These are phyloP conservation scores for Microctenopoma lineatum DNA, from an alignment of 2,797 vertebrate species.

Conservation along the genomic window DNA sequence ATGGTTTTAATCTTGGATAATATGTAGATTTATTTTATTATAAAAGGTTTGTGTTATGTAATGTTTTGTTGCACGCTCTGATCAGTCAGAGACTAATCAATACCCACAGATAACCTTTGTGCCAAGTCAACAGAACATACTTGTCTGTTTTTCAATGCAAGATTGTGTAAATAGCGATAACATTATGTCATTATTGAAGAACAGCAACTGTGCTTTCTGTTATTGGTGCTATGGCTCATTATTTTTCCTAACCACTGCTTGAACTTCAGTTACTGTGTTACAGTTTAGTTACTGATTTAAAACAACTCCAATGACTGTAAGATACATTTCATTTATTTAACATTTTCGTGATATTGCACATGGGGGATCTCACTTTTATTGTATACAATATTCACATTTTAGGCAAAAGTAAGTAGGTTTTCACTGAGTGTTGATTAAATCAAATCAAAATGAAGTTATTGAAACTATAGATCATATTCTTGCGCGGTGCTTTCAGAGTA, in stretches of 20 bases:
- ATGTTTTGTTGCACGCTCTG: background rate
- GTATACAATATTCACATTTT: slow-evolving; percentile 14
- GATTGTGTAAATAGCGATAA: no score
- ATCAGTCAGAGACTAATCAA: background rate
- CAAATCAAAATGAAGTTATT: background rate
- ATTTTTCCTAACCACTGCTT: background rate
- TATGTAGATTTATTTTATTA: no score
- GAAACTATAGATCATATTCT: background rate
- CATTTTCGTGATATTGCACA: background rate
- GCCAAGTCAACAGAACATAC: background rate
- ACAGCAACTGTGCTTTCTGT: background rate
- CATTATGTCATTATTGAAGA: background rate
- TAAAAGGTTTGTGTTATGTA: no score
- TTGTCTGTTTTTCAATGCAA: background rate
- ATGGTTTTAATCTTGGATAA: no score
- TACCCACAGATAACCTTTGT: background rate
- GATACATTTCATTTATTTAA: no score
- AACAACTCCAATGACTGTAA: no score
- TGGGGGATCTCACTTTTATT: background rate
- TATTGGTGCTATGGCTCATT: background rate
- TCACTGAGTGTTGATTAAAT: background rate
- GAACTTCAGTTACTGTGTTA: no score
- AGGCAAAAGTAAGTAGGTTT: slow-evolving; percentile 3
- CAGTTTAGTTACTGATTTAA: no score
- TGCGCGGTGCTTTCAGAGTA: slow-evolving; percentile 5